Evolutionary conservation across 2,797 vertebrate species (phyloP).

Genomic region (Sebastes flavidus): DNA sequence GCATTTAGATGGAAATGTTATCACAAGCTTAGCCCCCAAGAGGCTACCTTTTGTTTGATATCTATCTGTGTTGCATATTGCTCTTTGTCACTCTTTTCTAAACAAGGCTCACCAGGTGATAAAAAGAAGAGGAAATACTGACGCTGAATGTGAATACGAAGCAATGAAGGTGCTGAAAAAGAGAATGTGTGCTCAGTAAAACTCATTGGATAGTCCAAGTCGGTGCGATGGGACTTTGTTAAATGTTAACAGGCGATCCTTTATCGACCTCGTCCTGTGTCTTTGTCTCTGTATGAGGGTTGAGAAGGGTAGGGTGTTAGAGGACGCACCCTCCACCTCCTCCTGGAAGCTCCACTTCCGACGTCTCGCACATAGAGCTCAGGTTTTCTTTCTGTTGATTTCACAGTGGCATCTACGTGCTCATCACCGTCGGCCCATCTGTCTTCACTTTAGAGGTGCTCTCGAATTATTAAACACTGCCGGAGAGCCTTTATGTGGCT

Average conservation of each 20-base stretch:
- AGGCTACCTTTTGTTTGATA: slow-evolving; percentile 74
- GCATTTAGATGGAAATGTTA: slow-evolving; percentile 85
- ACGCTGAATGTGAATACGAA: slow-evolving; percentile 7
- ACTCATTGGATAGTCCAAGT: neutral
- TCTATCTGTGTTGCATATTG: slow-evolving; percentile 58
- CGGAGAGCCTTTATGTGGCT: slow-evolving; percentile 42
- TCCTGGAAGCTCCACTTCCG: slow-evolving; percentile 15
- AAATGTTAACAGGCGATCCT: slow-evolving; percentile 39
- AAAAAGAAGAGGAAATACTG: slow-evolving; percentile 16
- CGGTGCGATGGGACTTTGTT: neutral
- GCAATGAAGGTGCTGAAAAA: neutral
- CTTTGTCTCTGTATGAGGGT: neutral
- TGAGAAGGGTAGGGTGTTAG: slow-evolving; percentile 15
- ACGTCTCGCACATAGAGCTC: slow-evolving; percentile 6
- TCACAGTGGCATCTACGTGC: slow-evolving; percentile 38
- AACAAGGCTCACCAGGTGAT: slow-evolving; percentile 47
- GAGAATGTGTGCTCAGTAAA: neutral
- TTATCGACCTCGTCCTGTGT: slow-evolving; percentile 21
- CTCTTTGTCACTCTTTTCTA: slow-evolving; percentile 29
- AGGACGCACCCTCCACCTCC: neutral
- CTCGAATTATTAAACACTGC: slow-evolving; percentile 60
- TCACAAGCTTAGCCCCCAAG: slow-evolving; percentile 66
- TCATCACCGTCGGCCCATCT: slow-evolving; percentile 51
- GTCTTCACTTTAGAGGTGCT: slow-evolving; percentile 54
- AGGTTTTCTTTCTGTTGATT: slow-evolving; percentile 35